Evolutionary conservation across 2,113 vertebrate genomes (phyloP), one percentile per base, ranked within the genome.

Genomic region (Siniperca chuatsi): DNA sequence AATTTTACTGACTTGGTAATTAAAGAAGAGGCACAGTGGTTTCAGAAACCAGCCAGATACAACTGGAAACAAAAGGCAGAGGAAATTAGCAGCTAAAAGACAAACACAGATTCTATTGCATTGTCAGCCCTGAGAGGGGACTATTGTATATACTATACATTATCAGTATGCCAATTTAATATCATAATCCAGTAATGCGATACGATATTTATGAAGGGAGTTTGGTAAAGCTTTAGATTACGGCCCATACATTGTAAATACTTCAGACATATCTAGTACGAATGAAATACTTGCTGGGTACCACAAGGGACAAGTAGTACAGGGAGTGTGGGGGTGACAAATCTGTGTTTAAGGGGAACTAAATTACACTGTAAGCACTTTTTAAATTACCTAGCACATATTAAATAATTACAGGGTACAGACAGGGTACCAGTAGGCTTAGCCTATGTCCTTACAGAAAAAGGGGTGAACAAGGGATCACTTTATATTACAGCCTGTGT

Each of bases 31-130:
- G 29, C 66, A 66, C 50, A 55, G 37, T 48, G 44, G 18, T n/a
- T 81, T 84, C 40, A 78, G 74, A 84, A 84, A 40, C 25, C 61
- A 65, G 64, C 2, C 46, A 71, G 44, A 83, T 70, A 81, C 44
- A 81, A 54, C 35, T 83, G 61, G 64, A 71, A 72, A 79, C 65
- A 81, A 81, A 74, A 71, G 73, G 64, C 62, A 50, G 70, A 69
- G n/a, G 13, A 73, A 86, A 78, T 78, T 44, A 83, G 21, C 20
- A 44, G 76, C 81, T 81, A 52, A 52, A 58, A 80, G 76, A 78
- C 84, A 66, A 60, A 6, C 7, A 15, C 54, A 54, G 44, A 70
- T 33, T 78, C 20, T 69, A 67, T 18, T 64, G 44, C 52, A 58
- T 62, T 83, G 62, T 82, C 57, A 82, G 57, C 18, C 37, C 35